Evolutionary conservation across 2,888 invertebrate species (phyloP).

Genomic region (Conops quadrifasciatus): DNA sequence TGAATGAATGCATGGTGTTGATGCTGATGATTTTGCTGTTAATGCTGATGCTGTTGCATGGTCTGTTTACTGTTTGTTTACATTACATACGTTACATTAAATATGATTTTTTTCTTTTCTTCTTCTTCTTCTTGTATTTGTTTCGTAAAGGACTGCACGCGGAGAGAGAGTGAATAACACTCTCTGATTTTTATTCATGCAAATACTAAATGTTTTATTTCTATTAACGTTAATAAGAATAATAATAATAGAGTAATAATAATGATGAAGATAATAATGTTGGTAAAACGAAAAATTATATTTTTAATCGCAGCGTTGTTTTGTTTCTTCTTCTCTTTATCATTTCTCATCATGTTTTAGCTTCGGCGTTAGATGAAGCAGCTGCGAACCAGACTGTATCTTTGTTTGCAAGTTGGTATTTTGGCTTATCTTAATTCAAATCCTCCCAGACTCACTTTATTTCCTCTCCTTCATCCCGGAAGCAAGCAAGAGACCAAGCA

Average conservation of each 20-base stretch:
- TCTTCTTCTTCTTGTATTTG: too few species aligned
- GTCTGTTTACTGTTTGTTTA: too few species aligned
- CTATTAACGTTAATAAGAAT: neutral
- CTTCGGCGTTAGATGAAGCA: too few species aligned
- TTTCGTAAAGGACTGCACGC: neutral
- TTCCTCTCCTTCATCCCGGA: neutral
- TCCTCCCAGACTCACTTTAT: neutral
- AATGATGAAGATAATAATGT: neutral
- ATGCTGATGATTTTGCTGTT: too few species aligned
- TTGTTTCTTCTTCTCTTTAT: neutral
- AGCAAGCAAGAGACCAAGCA: too few species aligned
- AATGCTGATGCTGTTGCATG: too few species aligned
- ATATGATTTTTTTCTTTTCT: neutral
- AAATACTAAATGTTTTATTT: conserved; percentile 18
- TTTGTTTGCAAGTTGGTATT: neutral
- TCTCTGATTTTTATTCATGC: neutral
- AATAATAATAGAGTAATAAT: conserved; percentile 10
- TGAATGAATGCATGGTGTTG: too few species aligned
- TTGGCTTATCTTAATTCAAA: neutral
- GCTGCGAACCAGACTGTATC: too few species aligned
- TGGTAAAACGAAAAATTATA: neutral
- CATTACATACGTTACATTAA: neutral
- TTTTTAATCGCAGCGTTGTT: neutral
- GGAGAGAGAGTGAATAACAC: neutral
- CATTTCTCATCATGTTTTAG: too few species aligned